Percentiles rank a stretch among this genome's conserved stretches.
Conservation (phyloP, 2,797 vertebrate species). For the Chelmon rostratus region DNA sequence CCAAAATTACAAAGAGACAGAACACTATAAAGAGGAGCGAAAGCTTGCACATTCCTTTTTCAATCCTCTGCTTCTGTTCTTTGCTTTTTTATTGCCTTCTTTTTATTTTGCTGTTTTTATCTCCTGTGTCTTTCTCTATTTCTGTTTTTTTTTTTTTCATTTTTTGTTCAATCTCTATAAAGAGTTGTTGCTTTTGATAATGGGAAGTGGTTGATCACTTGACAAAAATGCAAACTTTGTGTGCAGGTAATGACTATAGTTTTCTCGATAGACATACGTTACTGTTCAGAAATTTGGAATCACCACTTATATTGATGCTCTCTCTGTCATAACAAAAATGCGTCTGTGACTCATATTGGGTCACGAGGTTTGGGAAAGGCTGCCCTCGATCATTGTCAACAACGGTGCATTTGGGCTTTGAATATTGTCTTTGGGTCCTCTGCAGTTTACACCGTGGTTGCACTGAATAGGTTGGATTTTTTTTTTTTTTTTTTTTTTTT, state of each 20-base stretch:
- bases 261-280: not conserved
- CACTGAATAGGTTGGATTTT: no score
- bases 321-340: no score
- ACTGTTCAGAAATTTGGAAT: not conserved
- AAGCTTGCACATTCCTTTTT: slow-evolving; percentile 77
- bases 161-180: slow-evolving; percentile 29
- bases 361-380: no score
- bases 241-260: not conserved
- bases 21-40: slow-evolving; percentile 76
- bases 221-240: slow-evolving; percentile 18
- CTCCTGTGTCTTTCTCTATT: slow-evolving; percentile 16
- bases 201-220: slow-evolving; percentile 40
- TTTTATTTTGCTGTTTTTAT: slow-evolving; percentile 55
- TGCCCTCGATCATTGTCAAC: not conserved
- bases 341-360: no score
- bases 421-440: not conserved
- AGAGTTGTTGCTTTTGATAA: slow-evolving; percentile 45
- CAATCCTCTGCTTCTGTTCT: slow-evolving; percentile 73
- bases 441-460: no score
- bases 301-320: not conserved
- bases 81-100: slow-evolving; percentile 52
- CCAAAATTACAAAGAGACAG: slow-evolving; percentile 88
- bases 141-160: slow-evolving; percentile 15
- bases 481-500: no score
- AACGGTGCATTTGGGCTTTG: not conserved